phyloP scores from a whole-genome alignment of 2,888 invertebrate species.

The Cactoblastis cactorum region DNA sequence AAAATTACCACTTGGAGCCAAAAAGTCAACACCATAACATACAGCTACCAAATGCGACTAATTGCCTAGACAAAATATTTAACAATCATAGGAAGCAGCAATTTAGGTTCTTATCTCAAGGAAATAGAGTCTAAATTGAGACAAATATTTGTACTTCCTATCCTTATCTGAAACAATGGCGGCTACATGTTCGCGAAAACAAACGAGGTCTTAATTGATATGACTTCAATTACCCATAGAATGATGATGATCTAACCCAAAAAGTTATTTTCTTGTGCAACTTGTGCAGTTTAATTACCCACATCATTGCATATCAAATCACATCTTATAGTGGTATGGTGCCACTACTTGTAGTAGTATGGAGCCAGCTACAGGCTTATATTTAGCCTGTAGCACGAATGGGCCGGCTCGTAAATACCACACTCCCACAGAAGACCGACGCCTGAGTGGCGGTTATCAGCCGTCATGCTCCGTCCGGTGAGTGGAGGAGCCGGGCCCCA shows the following conservation, averaged over 20 bases:
- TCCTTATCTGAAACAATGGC: conserved; percentile 31
- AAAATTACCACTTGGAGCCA: background rate
- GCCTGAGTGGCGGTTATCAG: too few species aligned
- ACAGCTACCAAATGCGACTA: conserved; percentile 4
- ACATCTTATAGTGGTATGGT: too few species aligned
- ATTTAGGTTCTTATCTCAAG: conserved; percentile 3
- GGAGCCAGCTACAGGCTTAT: too few species aligned
- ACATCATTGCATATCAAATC: too few species aligned
- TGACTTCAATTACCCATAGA: background rate
- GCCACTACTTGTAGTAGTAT: too few species aligned
- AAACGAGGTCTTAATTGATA: conserved; percentile 26
- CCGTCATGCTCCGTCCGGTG: too few species aligned
- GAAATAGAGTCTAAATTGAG: conserved; percentile 1
- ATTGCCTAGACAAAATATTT: conserved; percentile 9
- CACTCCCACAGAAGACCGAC: too few species aligned
- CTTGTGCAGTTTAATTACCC: too few species aligned
- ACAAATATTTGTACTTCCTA: conserved; percentile 18
- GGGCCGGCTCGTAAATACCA: too few species aligned
- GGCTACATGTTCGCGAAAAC: conserved; percentile 27
- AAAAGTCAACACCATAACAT: background rate
- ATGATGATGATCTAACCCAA: background rate
- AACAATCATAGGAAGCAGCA: background rate
- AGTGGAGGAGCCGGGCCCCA: too few species aligned
- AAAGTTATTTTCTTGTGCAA: too few species aligned
- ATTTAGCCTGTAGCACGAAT: too few species aligned